Evolutionary conservation across 2,888 invertebrate species (phyloP).

Genomic region (Eumacrocentrus americanus): DNA sequence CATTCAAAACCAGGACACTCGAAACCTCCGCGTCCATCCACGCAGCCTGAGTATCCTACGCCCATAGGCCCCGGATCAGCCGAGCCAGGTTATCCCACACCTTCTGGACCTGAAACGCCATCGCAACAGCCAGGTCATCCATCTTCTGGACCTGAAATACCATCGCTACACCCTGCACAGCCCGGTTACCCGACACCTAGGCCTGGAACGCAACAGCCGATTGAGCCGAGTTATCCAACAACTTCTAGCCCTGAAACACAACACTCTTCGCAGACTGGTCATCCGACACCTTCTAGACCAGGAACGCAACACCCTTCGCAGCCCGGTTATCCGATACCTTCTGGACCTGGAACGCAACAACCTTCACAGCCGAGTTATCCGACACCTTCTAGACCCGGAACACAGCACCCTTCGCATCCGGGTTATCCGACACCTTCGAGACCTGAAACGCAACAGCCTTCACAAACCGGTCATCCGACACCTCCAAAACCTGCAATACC

Average conservation of each 20-base stretch:
- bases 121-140: background rate
- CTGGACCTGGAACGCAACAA: constrained; percentile 40
- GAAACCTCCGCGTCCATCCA: constrained; percentile 37
- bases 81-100: constrained; percentile 27
- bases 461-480: background rate
- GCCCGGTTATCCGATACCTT: constrained; percentile 19
- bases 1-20: too few species aligned
- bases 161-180: too few species aligned
- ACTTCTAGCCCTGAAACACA: too few species aligned
- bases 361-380: constrained; percentile 37
- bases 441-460: constrained; percentile 1
- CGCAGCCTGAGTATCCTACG: constrained; percentile 30
- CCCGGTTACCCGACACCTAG: too few species aligned
- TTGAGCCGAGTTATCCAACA: too few species aligned
- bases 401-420: constrained; percentile 40
- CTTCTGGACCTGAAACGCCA: background rate
- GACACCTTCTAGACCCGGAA: constrained; percentile 41
- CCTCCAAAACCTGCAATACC: background rate
- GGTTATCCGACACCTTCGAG: constrained; percentile 28
- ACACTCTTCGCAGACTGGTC: too few species aligned
- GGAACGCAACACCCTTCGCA: background rate
- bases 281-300: too few species aligned
- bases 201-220: too few species aligned
- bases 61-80: constrained; percentile 50
- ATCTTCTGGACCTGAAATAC: too few species aligned